These are phyloP conservation scores for Myrmecophaga tridactyla DNA, from an alignment of 2,113 vertebrate genomes.

Conservation along the genomic window DNA sequence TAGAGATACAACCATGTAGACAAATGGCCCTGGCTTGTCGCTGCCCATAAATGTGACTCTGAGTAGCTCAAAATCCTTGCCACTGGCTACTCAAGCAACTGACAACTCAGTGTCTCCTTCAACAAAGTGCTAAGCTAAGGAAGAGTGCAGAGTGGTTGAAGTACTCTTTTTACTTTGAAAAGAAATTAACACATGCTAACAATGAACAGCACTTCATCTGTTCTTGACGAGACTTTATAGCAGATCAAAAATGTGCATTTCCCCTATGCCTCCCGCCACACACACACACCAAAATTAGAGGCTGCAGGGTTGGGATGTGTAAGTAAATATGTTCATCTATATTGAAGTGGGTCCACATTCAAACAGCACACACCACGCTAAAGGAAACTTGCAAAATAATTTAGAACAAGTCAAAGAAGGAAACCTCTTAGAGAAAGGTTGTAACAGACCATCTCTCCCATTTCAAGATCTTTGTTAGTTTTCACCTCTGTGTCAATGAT, in stretches of 20 bases:
- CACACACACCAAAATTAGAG: constrained; percentile 1
- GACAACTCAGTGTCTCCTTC: background rate
- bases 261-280: no score
- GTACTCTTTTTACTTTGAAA: background rate
- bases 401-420: background rate
- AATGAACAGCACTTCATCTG: constrained; percentile 37
- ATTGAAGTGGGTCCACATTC: background rate
- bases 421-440: background rate
- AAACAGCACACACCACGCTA: background rate
- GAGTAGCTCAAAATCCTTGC: background rate
- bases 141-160: background rate
- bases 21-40: background rate
- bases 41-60: background rate
- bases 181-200: constrained; percentile 47
- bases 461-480: background rate
- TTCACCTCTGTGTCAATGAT: background rate
- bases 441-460: background rate
- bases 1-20: background rate
- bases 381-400: background rate
- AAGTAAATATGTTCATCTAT: constrained; percentile 50
- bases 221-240: constrained; percentile 51
- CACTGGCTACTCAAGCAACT: background rate
- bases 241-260: background rate
- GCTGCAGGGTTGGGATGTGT: background rate
- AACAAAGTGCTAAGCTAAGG: background rate